Conservation (phyloP, 2,888 invertebrate genomes). For the Sthenelais limicola region DNA sequence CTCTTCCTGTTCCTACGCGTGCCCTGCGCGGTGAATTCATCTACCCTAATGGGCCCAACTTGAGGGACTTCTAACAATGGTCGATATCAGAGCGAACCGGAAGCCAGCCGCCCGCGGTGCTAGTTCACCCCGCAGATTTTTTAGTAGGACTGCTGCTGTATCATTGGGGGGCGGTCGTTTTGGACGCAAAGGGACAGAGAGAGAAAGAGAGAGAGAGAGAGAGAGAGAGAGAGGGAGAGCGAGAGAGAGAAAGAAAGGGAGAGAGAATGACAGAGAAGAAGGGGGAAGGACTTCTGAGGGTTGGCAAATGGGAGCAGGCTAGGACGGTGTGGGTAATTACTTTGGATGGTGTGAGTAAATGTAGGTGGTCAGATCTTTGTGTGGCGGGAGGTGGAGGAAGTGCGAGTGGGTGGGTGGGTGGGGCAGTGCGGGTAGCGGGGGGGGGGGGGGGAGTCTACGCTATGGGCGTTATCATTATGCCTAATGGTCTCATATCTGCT, state of each 20-base stretch:
- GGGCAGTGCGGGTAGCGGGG: too few species aligned
- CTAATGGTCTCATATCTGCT: constrained; percentile 10
- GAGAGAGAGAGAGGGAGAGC: neutral
- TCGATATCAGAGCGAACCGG: too few species aligned
- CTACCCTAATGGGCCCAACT: too few species aligned
- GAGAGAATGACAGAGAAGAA: neutral
- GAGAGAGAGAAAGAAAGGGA: neutral
- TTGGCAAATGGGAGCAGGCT: neutral
- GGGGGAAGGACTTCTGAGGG: neutral
- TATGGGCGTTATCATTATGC: constrained; percentile 42
- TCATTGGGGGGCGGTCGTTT: neutral
- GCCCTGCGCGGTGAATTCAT: too few species aligned
- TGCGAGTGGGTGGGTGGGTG: neutral
- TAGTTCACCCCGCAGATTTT: too few species aligned
- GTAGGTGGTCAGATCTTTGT: too few species aligned
- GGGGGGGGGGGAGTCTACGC: constrained; percentile 20
- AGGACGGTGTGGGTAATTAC: neutral
- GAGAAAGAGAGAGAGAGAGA: neutral
- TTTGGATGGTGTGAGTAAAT: too few species aligned
- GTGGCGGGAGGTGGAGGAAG: too few species aligned
- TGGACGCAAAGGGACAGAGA: neutral
- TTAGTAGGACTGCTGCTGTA: too few species aligned
- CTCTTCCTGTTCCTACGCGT: too few species aligned
- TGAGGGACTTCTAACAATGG: too few species aligned
- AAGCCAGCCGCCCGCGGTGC: too few species aligned